Evolutionary conservation across 2,797 vertebrate genomes (phyloP), one percentile per base, ranked within the genome.

Genomic region (Momotus momota): DNA sequence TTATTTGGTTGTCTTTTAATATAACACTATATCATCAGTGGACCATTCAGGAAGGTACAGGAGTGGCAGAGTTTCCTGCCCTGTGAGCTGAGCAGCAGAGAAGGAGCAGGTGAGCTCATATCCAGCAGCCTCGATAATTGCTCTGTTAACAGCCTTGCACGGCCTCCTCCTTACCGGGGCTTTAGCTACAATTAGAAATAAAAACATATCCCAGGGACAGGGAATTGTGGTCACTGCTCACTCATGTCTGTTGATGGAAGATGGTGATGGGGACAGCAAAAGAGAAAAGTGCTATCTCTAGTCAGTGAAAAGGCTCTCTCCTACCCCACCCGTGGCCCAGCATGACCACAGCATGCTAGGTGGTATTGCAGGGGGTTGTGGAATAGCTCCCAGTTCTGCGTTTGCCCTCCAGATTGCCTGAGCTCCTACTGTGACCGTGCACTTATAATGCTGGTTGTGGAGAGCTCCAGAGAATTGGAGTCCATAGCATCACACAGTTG

Each of bases 301-400:
- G 72, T 49, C 61, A 58, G 29, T 27, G 65, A n/a, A 79, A 66
- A 74, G 31, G 55, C 13, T 71, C 38, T 54, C 27, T 22, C n/a
- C 21, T 12, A 7, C 11, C 49, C 43, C 54, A 67, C 1, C 31
- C 60, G 65, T 35, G 33, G 17, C 70, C 72, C 29, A 14, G 57
- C 20, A 38, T 0, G 1, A n/a, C 25, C 1, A 5, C 17, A 60
- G 3, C 5, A 10, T 8, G 29, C 20, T 41, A 40, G 64, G 22
- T 49, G 52, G 51, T 65, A 62, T 64, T 27, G 55, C 15, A 16
- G 40, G 23, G 14, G 16, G 12, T 25, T 25, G 35, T 23, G 22
- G 61, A n/a, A 25, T 6, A 3, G 26, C 29, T 86, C 57, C 64
- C 77, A 91, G 46, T 21, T 23, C 48, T 0, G 0, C 1, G 0